Evolutionary conservation across 2,113 vertebrate species (phyloP).

Genomic region (Gobiocypris rarus): DNA sequence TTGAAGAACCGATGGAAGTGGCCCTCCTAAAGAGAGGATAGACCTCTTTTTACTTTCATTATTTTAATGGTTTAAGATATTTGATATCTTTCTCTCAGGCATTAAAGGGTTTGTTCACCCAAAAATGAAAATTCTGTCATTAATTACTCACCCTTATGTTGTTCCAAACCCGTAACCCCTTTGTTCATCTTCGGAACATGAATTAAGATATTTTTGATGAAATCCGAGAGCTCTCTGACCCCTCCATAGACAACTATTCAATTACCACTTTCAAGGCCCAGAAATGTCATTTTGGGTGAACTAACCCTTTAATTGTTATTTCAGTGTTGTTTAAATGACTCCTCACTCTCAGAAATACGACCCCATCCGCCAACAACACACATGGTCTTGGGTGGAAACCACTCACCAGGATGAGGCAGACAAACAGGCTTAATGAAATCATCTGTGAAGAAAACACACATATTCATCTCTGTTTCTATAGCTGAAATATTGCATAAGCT

Average conservation of each 20-base stretch:
- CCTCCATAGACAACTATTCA: too few species aligned
- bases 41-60: neutral
- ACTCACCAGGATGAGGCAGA: conserved; percentile 80
- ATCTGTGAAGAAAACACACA: conserved; percentile 65
- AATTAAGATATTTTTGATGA: too few species aligned
- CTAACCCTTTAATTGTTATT: neutral
- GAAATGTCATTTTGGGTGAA: too few species aligned
- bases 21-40: conserved; percentile 72
- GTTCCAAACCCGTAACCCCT: too few species aligned
- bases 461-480: neutral
- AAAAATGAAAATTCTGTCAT: too few species aligned
- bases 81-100: neutral
- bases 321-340: neutral
- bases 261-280: too few species aligned
- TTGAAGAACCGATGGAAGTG: conserved; percentile 72
- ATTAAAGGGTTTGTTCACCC: neutral
- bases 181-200: too few species aligned
- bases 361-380: conserved; percentile 88
- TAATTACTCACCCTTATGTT: too few species aligned
- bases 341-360: conserved; percentile 79
- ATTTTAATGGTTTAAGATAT: neutral
- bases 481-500: neutral
- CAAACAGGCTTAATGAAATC: conserved; percentile 78
- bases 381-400: conserved; percentile 71
- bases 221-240: too few species aligned